Base-by-base conservation (phyloP, 2,113 vertebrate species). In the Corapipo altera region DNA sequence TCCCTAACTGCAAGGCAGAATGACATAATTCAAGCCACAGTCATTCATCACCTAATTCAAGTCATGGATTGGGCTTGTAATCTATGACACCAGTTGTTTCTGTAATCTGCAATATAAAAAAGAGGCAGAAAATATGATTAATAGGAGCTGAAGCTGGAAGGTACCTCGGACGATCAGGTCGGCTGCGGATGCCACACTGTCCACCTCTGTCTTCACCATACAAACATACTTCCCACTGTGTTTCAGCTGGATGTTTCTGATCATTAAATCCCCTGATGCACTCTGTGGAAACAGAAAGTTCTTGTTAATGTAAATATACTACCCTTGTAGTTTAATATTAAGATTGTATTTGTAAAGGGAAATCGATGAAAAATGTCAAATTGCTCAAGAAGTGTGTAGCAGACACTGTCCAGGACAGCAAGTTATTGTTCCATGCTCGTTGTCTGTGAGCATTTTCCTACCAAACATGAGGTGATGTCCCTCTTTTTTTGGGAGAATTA, bases 221-320 rank as follows among this genome's bases (percentile, higher is more conserved):
- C 99, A 99, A 37, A 99, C 98, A 0, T 99, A 99, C 78, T 98
- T 99, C 33, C 99, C 99, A 37, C 98, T 98, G 12, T 99, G 99
- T 62, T 98, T 99, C 91, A 99, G 97, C 97, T 99, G 99, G 93
- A 99, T 99, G 97, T 99, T 99, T 79, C 99, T 98, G 94, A 99
- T 99, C 99, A 99, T 99, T 69, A 99, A 93, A 96, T 99, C 99
- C 5, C 99, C 99, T 0, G 99, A 98, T 3, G 98, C 97, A 64
- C 96, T 99, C 99, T 99, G 93, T 35, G 4, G 20, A 67, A 54
- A 93, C 4, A 91, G 49, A 87, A 33, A 61, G 33, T 20, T 33
- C 3, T 10, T 9, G 20, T 48, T 12, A 72, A 27, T 0, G 3
- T 14, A 20, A 58, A 35, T 2, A 21, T 5, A 11, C 18, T 24